Base-by-base conservation (phyloP, 1,140 invertebrate species). In the Oreohelix idahoensis region DNA sequence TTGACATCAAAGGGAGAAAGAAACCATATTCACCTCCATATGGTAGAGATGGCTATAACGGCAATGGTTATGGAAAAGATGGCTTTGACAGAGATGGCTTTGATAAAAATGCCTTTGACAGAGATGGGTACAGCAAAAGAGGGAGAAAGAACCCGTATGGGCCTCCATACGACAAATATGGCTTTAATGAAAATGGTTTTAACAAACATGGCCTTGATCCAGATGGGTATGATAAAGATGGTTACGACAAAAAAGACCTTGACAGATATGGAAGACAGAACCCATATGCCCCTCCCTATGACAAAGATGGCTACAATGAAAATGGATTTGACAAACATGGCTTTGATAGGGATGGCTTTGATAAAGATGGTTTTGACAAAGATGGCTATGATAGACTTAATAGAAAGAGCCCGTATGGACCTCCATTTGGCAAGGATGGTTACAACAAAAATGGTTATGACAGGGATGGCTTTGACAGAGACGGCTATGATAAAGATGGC, bases 131-230 rank as follows among this genome's bases (percentile, higher is more conserved):
- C 51, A 58, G 23, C 26, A 58, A 58, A 23, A 58, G 26, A 58
- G 23, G 51, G 26, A 58, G 23, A 58, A 58, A 15, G 51, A 58
- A 58, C 20, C 51, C 51, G 20, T 58, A 58, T 58, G 51, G 51
- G 20, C 51, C 51, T 23, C 51, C 51, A 4, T 58, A 58, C 20
- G 51, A 58, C 26, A 58, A 58, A 58, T 15, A 58, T 58, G 51
- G 51, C 51, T 58, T 58, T 26, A 58, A 58, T 58, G 51, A 58
- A 23, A 58, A 58, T 58, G 51, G 51, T 26, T 58, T 58, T 58
- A 58, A 58, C 51, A 58, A 58, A 58, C 51, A 58, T 58, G 51
- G 51, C 51, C 51, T 58, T 58, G 51, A 58, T 23, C 51, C 51
- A 23, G 51, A 58, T 58, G 51, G 51, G 4, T 58, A 15, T 58